Evolutionary conservation across 2,888 invertebrate species (phyloP), one percentile per base, ranked within the genome.

Genomic region (Pseudococcus longispinus): DNA sequence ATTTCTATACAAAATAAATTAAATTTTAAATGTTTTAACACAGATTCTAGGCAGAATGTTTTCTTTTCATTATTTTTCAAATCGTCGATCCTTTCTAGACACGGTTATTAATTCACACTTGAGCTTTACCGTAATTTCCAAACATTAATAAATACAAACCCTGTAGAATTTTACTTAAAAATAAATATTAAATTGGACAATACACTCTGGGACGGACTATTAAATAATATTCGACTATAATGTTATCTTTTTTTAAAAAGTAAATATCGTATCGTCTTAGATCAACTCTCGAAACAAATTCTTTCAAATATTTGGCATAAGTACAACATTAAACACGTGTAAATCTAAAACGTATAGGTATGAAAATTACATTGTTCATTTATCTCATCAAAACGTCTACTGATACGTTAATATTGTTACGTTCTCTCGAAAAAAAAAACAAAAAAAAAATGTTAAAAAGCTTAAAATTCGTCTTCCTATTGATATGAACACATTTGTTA

Each of bases 141-240:
- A 6, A 60, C 60, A 23, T 60, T n/a, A 15, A 18, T 18, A 32
- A 70, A 70, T 29, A 70, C 32, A 29, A 70, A 70, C 70, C 29
- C 70, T 32, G 32, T 70, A 29, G 29, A 70, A 80, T 37, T 20
- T 80, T 20, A 37, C 77, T 80, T 80, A 80, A 18, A 42, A 80
- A 42, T 20, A 37, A 42, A 32, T 42, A 42, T 80, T 80, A 37
- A 80, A 80, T 80, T 80, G 37, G 77, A 80, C 77, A 80, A 80
- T 80, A 42, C 20, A 80, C 20, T 80, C 18, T 42, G 77, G 77
- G 77, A 80, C 77, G 77, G 77, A 80, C 42, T 80, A 42, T 80
- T 80, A 42, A n/a, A 42, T 80, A 37, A 65, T 65, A 3, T 65
- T 65, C 26, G 13, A 70, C 70, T 70, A 65, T 5, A 65, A 20